Conservation (phyloP, 2,113 vertebrate genomes). For the Plecturocebus donacophilus region DNA sequence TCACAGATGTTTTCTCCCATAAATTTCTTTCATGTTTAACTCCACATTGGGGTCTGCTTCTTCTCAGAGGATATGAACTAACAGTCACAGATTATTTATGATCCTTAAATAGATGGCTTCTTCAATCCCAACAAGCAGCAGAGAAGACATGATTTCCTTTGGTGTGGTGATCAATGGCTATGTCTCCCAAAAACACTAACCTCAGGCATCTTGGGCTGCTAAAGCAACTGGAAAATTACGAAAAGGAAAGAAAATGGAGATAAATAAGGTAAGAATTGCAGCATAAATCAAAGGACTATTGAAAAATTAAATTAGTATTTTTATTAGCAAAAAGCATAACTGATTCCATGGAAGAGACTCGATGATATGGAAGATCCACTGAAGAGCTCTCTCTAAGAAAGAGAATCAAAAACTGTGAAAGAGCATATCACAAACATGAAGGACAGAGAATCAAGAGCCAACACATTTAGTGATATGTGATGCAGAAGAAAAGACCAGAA, state of each 20-base stretch:
- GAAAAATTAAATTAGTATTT: constrained; percentile 4
- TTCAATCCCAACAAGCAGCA: not conserved
- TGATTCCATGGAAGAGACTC: not conserved
- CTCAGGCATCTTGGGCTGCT: not conserved
- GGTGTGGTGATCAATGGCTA: not conserved
- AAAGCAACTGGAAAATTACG: not conserved
- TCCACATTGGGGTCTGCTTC: not conserved
- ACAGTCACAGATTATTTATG: not conserved
- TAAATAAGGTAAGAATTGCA: not conserved
- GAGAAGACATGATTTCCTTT: not conserved
- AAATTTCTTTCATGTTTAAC: not conserved
- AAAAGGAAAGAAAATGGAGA: not conserved
- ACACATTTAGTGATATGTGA: not conserved
- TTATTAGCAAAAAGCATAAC: not conserved
- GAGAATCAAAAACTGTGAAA: not conserved
- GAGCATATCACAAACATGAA: not conserved
- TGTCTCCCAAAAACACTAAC: not conserved
- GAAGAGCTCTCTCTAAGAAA: not conserved
- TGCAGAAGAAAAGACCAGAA: not conserved
- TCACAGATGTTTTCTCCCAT: not conserved
- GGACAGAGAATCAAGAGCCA: not conserved
- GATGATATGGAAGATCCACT: not conserved
- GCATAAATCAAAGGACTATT: not conserved
- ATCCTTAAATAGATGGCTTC: not conserved
- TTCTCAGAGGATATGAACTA: not conserved